Conservation (phyloP, 1,140 invertebrate species). For the Asbolus verrucosus region DNA sequence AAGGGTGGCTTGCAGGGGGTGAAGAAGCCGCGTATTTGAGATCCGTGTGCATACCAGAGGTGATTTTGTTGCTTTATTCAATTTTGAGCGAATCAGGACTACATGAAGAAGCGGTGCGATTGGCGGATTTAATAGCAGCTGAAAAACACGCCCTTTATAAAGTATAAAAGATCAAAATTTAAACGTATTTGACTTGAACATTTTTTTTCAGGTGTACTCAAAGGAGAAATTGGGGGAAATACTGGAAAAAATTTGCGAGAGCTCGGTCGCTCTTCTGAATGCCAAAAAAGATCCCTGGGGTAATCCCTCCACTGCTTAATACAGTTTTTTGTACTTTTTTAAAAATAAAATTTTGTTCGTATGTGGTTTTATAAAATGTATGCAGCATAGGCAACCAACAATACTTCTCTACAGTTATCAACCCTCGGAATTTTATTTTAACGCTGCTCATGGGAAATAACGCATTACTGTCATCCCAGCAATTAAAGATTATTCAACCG, state of each 20-base stretch:
- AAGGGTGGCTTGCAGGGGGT: slow-evolving; percentile 88
- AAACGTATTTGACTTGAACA: slow-evolving; percentile 1
- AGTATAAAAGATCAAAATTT: slow-evolving; percentile 60
- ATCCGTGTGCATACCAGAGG: slow-evolving; percentile 85
- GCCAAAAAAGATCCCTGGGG: slow-evolving; percentile 80
- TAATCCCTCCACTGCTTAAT: slow-evolving; percentile 52
- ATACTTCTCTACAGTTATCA: neutral
- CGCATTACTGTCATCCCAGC: too few relatives aligned
- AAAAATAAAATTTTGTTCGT: neutral
- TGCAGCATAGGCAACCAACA: too few relatives aligned
- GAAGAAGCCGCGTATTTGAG: slow-evolving; percentile 72
- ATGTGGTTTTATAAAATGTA: slow-evolving; percentile 6
- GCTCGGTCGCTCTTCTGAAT: slow-evolving; percentile 80
- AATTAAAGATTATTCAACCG: slow-evolving; percentile 1
- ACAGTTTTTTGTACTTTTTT: neutral
- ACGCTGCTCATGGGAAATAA: too few relatives aligned
- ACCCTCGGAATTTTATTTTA: too few relatives aligned
- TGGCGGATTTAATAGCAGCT: slow-evolving; percentile 83
- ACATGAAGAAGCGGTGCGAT: slow-evolving; percentile 81
- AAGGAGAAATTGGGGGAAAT: slow-evolving; percentile 82
- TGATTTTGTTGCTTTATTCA: slow-evolving; percentile 82
- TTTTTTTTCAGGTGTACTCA: slow-evolving; percentile 73
- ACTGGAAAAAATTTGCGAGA: slow-evolving; percentile 82
- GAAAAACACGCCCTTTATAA: slow-evolving; percentile 85
- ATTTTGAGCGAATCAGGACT: slow-evolving; percentile 82